These are phyloP conservation scores for Lasioglossum albipes DNA, from an alignment of 1,140 invertebrate species.

Conservation along the genomic window DNA sequence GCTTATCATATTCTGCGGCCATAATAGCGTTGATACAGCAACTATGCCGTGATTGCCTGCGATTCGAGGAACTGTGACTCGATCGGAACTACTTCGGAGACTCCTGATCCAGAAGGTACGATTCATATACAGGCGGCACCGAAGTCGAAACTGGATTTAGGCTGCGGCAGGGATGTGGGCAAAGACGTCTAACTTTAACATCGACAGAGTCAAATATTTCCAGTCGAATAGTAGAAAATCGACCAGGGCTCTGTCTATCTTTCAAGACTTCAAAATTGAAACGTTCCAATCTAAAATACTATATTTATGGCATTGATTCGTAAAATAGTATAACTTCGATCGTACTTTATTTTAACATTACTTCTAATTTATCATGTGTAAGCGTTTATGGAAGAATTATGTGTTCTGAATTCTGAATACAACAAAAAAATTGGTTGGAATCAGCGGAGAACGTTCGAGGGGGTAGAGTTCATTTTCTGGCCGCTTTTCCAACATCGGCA, in stretches of 20 bases:
- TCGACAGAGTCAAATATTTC: not conserved
- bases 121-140: not conserved
- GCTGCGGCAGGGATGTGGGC: not conserved
- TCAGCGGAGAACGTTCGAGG: not conserved
- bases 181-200: not conserved
- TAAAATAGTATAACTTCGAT: no score
- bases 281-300: no score
- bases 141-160: conserved; percentile 1
- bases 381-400: no score
- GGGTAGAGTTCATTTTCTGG: conserved; percentile 47
- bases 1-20: conserved; percentile 73
- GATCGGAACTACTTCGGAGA: conserved; percentile 44
- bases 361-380: no score
- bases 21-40: conserved; percentile 65
- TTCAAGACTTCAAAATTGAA: no score
- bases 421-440: no score
- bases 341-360: no score
- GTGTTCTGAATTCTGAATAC: no score
- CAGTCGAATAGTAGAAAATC: no score
- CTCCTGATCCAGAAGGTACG: conserved; percentile 12
- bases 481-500: conserved; percentile 45
- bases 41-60: conserved; percentile 62
- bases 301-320: no score
- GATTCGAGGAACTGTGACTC: conserved; percentile 48
- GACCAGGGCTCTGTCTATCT: no score